A percentile compares a stretch with the other conserved stretches of the same genome.
Conservation (phyloP, 2,888 invertebrate species). For the Drosophila niveifrons region DNA sequence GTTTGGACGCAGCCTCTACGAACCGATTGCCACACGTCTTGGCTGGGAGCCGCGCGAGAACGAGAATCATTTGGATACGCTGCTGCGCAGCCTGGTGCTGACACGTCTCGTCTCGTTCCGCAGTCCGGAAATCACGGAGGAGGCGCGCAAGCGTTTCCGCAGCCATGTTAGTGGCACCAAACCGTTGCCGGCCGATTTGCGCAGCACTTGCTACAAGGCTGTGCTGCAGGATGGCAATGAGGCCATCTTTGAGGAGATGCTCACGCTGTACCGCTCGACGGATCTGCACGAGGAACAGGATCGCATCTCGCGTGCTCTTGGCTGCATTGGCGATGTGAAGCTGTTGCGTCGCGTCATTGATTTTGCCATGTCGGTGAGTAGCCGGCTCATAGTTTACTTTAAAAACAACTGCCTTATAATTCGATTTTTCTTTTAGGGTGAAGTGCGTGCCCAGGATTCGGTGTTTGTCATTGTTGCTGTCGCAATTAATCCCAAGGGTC, state of each 20-base stretch:
- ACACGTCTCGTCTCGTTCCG: constrained; percentile 93
- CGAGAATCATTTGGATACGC: constrained; percentile 94
- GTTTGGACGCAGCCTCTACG: constrained; percentile 91
- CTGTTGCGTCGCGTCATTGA: constrained; percentile 91
- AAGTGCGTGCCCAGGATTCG: constrained; percentile 96
- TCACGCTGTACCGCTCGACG: constrained; percentile 92
- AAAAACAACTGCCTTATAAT: background rate
- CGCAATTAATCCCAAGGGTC: constrained; percentile 91
- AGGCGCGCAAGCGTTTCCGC: constrained; percentile 89
- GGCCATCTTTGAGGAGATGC: constrained; percentile 90
- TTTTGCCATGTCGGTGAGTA: constrained; percentile 92
- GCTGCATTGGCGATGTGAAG: constrained; percentile 90
- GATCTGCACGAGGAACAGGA: constrained; percentile 98
- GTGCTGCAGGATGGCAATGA: constrained; percentile 90
- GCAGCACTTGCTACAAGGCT: constrained; percentile 94
- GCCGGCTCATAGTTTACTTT: background rate
- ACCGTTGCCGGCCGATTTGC: constrained; percentile 93
- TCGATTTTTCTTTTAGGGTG: constrained; percentile 87
- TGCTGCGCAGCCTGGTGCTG: constrained; percentile 94
- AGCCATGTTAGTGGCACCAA: constrained; percentile 88
- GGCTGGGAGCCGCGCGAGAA: constrained; percentile 94
- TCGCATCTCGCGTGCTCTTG: constrained; percentile 93
- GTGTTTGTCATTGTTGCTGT: constrained; percentile 95
- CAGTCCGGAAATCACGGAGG: constrained; percentile 91
- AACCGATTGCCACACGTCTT: constrained; percentile 89